Base-by-base conservation (phyloP, 2,797 vertebrate species). In the Sandelia bainsii region DNA sequence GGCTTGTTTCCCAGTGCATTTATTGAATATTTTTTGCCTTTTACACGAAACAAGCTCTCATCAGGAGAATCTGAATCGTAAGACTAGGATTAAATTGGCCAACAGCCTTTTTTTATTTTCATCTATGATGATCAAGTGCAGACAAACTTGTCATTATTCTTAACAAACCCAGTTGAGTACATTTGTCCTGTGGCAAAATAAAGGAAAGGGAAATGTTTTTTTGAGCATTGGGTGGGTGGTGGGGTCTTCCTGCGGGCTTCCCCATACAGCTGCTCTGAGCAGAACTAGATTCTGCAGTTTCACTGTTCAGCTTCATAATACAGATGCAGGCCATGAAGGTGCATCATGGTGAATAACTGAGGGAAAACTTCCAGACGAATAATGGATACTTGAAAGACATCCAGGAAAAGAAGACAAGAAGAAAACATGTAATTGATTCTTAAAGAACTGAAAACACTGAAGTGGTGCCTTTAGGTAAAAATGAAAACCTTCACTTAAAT, bases 361-460 rank as follows among this genome's bases (percentile, higher is more conserved):
- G 46, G 4, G 20, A 51, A 42, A 83, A 50, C 39, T 68, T 83
- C 56, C 29, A 72, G 69, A 53, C 60, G 56, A 32, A 51, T 45
- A 70, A 73, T 66, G 27, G 69, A 82, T 75, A 62, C 69, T 80
- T 77, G 68, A 82, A 82, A 80, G 76, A 71, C 76, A 73, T 53
- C 45, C 48, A 75, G 62, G 22, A 64, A 62, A 68, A 66, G 62
- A 64, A 34, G 13, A 16, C 16, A 20, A 34, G 16, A 44, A 12
- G 6, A 48, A 67, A 61, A 79, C 72, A 48, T 63, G 75, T 89
- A 91, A 92, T 85, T 88, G 88, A 91, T 91, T 91, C 79, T 84
- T 71, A 82, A 83, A 89, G 72, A 56, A 52, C 10, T 72, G 73
- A 85, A 85, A 90, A 87, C 70, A 80, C 62, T 77, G 68, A 79